phyloP scores from a whole-genome alignment of 2,113 vertebrate genomes.

The Stercorarius parasiticus region DNA sequence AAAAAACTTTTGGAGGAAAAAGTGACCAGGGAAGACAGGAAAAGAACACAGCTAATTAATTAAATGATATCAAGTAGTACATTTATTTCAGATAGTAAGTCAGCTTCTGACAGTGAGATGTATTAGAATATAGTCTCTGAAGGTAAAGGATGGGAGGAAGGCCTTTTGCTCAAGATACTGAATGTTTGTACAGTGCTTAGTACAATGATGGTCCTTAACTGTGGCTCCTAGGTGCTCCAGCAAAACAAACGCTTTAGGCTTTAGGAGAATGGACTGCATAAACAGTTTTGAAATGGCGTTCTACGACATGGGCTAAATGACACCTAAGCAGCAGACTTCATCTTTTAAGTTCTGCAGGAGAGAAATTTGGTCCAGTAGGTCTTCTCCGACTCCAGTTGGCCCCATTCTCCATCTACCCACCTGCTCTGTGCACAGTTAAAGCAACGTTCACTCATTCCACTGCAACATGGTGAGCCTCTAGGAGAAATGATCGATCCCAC shows the following conservation, averaged over 20 bases:
- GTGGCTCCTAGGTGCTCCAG: constrained; percentile 14
- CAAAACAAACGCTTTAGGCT: constrained; percentile 26
- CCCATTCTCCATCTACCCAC: constrained; percentile 27
- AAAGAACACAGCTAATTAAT: constrained; percentile 30
- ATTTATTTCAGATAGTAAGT: constrained; percentile 61
- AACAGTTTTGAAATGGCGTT: constrained; percentile 28
- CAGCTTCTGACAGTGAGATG: constrained; percentile 58
- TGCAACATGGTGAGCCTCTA: neutral
- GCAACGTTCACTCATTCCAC: neutral
- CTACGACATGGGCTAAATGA: constrained; percentile 37
- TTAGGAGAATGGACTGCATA: constrained; percentile 30
- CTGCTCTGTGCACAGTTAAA: neutral
- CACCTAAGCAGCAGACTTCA: constrained; percentile 44
- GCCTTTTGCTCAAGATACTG: constrained; percentile 24
- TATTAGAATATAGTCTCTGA: constrained; percentile 61
- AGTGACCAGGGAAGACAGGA: neutral
- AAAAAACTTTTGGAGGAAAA: neutral
- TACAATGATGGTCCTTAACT: constrained; percentile 41
- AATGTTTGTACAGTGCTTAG: constrained; percentile 20
- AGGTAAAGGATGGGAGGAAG: constrained; percentile 34
- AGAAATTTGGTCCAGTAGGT: constrained; percentile 55
- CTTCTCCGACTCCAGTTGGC: constrained; percentile 30
- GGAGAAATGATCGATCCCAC: neutral
- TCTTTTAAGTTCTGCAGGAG: constrained; percentile 17
- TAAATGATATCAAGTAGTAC: constrained; percentile 56